These are phyloP conservation scores for Tipula unca DNA, from an alignment of 2,888 invertebrate genomes.

Conservation along the genomic window DNA sequence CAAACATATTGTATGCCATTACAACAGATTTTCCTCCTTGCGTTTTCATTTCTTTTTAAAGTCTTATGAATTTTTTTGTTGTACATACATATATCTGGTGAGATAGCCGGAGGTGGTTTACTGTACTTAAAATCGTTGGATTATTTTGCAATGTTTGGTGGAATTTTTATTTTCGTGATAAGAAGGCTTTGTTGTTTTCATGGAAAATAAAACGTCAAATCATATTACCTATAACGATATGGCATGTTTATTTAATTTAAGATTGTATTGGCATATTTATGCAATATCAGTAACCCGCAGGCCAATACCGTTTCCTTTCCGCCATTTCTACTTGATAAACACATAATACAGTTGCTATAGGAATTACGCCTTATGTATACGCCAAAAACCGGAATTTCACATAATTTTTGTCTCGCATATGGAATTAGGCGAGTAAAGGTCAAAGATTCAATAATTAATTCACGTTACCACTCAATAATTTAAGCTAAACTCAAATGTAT, in stretches of 20 bases:
- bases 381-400: too few species aligned
- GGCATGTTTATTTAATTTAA: background rate
- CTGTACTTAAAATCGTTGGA: background rate
- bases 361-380: too few species aligned
- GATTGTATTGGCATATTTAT: background rate
- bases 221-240: background rate
- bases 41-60: background rate
- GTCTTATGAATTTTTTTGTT: background rate
- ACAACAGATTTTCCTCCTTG: background rate
- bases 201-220: background rate
- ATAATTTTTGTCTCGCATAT: too few species aligned
- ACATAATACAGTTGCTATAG: too few species aligned
- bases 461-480: too few species aligned
- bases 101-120: background rate
- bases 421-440: too few species aligned
- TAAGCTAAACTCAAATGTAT: too few species aligned
- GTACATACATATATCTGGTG: background rate
- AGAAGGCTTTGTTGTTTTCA: background rate
- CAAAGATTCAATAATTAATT: too few species aligned
- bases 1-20: background rate
- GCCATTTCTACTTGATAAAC: too few species aligned
- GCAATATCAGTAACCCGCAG: background rate
- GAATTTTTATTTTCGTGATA: background rate
- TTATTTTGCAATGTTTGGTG: background rate
- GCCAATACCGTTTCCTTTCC: too few species aligned